These are phyloP conservation scores for Myanophis thanlyinensis DNA, from an alignment of 2,113 vertebrate genomes.

Conservation along the genomic window DNA sequence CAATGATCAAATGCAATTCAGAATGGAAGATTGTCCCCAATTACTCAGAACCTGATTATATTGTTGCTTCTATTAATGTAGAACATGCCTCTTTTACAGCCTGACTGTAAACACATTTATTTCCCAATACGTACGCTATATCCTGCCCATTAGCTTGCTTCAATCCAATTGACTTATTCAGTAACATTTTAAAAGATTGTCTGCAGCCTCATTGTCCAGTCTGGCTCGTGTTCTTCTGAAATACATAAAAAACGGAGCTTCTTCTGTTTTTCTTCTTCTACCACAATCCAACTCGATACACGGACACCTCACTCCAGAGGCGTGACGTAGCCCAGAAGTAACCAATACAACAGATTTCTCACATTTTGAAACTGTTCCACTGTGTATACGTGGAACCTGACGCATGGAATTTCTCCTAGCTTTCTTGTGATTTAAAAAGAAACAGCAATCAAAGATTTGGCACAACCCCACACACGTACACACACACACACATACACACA, in stretches of 20 bases:
- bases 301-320: neutral
- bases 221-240: neutral
- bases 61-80: neutral
- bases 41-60: neutral
- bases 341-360: neutral
- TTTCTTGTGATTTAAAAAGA: slow-evolving; percentile 40
- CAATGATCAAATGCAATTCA: neutral
- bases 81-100: neutral
- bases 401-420: neutral
- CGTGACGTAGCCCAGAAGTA: neutral
- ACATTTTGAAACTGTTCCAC: rapidly evolving
- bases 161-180: neutral
- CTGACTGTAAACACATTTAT: neutral
- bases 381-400: neutral
- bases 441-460: slow-evolving; percentile 59
- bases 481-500: no score
- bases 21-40: neutral
- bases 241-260: neutral
- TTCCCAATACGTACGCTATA: neutral
- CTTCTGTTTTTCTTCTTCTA: neutral
- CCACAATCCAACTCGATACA: neutral
- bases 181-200: neutral
- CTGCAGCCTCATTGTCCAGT: neutral
- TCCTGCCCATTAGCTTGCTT: neutral
- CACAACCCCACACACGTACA: neutral